Evolutionary conservation across 2,797 vertebrate species (phyloP), one percentile per base, ranked within the genome.

Genomic region (Ctenosaura bakeri): DNA sequence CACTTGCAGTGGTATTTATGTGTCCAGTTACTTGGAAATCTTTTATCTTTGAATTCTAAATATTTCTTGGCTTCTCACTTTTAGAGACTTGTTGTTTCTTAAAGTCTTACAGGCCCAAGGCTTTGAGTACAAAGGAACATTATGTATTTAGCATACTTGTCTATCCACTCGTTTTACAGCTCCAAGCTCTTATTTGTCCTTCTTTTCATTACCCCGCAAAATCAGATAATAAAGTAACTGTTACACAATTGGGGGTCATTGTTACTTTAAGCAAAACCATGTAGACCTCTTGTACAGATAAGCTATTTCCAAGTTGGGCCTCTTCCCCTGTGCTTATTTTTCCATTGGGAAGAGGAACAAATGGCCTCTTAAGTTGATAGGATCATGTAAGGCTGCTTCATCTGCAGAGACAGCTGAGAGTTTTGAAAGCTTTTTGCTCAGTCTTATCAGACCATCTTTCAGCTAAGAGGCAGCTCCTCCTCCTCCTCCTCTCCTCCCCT

Each of bases 91-190:
- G 91, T 95, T 96, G 94, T 94, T 95, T 73, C 88, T 83, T 90
- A 88, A 62, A 82, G 69, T 26, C 9, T 38, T 42, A 50, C 35
- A 73, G 42, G 20, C 35, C 42, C 42, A 26, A 50, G 50, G 35
- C 71, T 77, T 85, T 85, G 85, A 29, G 84, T 92, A 85, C 50
- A 93, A 93, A 90, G 93, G 90, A 86, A 85, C 24, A 81, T 79
- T 90, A 74, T 89, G 69, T 85, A 86, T 86, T 88, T 69, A 92
- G 88, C n/a, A 71, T 64, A 50, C 86, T 94, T 91, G 90, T 92
- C 92, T 52, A 95, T 87, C 29, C 24, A 89, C 94, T 95, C 90
- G 88, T 93, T 95, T 93, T 87, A 93, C 87, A 95, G 94, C 92
- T 92, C 93, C 92, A 89, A 90, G 78, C 89, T 88, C 89, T 88